Base-by-base conservation (phyloP, 2,888 invertebrate genomes). In the Oscheius sp. region DNA sequence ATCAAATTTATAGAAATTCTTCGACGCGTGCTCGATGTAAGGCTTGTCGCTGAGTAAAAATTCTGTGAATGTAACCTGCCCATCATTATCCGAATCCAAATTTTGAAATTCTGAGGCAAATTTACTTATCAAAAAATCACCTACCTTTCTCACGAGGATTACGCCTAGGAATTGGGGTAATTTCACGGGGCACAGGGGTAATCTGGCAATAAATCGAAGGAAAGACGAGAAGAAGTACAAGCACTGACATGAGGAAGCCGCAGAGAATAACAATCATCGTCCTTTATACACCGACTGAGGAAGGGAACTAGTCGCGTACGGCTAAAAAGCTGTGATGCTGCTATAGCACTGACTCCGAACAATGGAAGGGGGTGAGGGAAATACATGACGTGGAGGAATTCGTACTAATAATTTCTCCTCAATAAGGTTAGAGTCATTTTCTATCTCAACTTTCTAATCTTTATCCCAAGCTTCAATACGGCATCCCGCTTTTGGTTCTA, bases 161-260 rank as follows among this genome's bases (percentile, higher is more conserved):
- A 23, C 83, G 78, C 45, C 78, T 83, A 0, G 86, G 86, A 52
- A 86, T 81, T 21, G 86, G 86, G 1, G 85, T 86, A 27, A 86
- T 85, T 53, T 84, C 66, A 23, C 80, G 76, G 3, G 83, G 78
- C 9, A 76, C 72, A 12, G 80, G 83, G 5, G 80, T 81, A 23
- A 81, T 77, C 27, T 79, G 49, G 16, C 52, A 29, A 27, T 25
- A 12, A 9, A 52, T 18, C 58, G 41, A 21, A n/a, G 69, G 29
- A 13, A 53, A 35, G 1, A 55, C 13, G n/a, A 35, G 7, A 23
- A 72, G 7, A 16, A 29, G 7, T 2, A 55, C n/a, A 0, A 68
- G 45, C 16, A 66, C n/a, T n/a, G 53, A 45, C 69, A 69, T 56
- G 16, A n/a, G 53, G n/a, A 35, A 23, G 21, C 18, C n/a, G 7